A percentile compares a stretch with the other conserved stretches of the same genome.
These are phyloP conservation scores for Gymnogyps californianus DNA, from an alignment of 2,113 vertebrate genomes.

Conservation along the genomic window DNA sequence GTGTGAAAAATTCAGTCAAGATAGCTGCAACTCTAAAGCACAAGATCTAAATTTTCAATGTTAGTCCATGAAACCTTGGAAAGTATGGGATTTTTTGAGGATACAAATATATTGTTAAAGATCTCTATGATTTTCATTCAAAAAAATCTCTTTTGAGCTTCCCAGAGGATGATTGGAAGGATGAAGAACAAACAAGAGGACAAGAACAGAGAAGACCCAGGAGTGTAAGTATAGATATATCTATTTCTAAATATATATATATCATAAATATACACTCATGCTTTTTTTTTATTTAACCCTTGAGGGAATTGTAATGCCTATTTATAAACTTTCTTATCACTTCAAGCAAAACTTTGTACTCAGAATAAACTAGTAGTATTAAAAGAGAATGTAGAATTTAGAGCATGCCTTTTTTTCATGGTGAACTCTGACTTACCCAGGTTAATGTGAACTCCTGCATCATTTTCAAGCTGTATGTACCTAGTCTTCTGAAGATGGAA, in stretches of 20 bases:
- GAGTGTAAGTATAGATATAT: neutral
- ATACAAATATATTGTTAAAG: neutral
- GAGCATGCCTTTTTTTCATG: neutral
- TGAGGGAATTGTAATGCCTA: neutral
- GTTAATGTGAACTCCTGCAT: neutral
- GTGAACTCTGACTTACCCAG: neutral
- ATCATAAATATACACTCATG: neutral
- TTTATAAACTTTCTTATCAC: neutral
- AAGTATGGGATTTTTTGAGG: neutral
- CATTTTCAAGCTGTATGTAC: neutral
- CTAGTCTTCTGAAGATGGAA: neutral
- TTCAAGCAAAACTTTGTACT: neutral
- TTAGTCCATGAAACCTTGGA: neutral
- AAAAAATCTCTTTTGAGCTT: neutral
- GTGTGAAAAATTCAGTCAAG: neutral
- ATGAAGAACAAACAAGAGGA: neutral
- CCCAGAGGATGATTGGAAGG: neutral
- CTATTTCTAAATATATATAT: neutral
- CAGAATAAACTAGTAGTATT: neutral
- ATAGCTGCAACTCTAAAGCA: neutral
- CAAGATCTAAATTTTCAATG: neutral
- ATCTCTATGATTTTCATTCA: neutral
- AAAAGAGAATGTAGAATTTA: neutral
- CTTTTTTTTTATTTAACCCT: neutral
- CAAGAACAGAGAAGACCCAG: neutral